These are phyloP conservation scores for Tyrophagus putrescentiae DNA, from an alignment of 1,140 invertebrate genomes.

Conservation along the genomic window DNA sequence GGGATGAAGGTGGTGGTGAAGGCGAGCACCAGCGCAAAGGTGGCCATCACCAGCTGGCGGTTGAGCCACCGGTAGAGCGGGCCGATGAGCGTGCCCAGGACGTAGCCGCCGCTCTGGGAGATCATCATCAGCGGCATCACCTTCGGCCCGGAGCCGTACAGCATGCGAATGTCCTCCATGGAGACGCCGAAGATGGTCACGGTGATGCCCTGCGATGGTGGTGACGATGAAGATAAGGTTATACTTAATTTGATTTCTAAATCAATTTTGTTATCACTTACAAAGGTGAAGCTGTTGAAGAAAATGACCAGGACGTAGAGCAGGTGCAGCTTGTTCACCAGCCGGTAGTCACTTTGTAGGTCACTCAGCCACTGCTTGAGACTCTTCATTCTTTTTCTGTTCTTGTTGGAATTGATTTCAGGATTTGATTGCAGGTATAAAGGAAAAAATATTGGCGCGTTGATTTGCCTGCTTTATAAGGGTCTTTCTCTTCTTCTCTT, in stretches of 20 bases:
- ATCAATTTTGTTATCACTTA: not conserved
- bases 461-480: no score
- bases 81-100: not conserved
- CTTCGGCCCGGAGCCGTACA: not conserved
- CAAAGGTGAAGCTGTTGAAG: not conserved
- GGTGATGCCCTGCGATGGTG: not conserved
- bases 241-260: not conserved
- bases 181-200: not conserved
- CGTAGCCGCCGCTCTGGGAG: not conserved
- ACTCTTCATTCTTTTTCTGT: no score
- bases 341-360: no score
- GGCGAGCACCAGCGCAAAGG: not conserved
- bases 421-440: no score
- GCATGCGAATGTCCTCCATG: not conserved
- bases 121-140: not conserved
- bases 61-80: not conserved
- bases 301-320: not conserved
- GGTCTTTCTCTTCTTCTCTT: no score
- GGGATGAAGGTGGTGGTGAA: conserved; percentile 1
- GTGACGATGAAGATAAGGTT: not conserved
- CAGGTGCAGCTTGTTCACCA: no score
- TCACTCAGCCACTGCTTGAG: no score
- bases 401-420: no score
- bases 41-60: conserved; percentile 3
- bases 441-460: no score